Evolutionary conservation across 2,113 vertebrate species (phyloP), one percentile per base, ranked within the genome.

Genomic region (Boleophthalmus pectinirostris): DNA sequence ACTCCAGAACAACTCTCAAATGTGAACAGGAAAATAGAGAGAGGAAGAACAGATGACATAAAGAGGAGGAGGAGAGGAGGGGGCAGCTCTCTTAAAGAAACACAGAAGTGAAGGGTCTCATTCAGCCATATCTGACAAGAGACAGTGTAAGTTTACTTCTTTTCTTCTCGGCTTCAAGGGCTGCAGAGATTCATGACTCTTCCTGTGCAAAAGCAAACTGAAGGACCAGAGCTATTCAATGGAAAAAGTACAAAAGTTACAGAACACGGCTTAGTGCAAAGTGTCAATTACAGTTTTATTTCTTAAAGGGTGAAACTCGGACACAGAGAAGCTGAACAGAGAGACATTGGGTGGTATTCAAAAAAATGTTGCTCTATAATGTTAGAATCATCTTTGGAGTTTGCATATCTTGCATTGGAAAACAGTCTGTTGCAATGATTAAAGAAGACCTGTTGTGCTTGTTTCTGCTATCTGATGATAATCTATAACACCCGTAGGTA

Each of bases 11-110:
- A 5, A 33, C 58, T 15, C 25, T 61, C 24, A 13, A 11, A 46
- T 60, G 11, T 47, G 11, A 63, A 72, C 33, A 43, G 21, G 21
- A 65, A n/a, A 21, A 69, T 74, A 68, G 24, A 69, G 43, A 51
- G 33, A 58, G 29, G 65, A 57, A 20, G 56, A 24, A 58, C 9
- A 38, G 24, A 70, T 74, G 58, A 6, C 21, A 54, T 21, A n/a
- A n/a, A 70, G 38, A 51, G 33, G 56, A 58, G 54, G 21, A 57
- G 21, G 3, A 2, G 33, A 23, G 51, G 53, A 46, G 25, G 38
- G 25, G 38, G 46, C 46, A 72, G 58, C 43, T 43, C 9, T 57
- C 29, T 33, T 23, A 60, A 51, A 51, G 16, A 25, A 33, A 61
- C 23, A 12, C 5, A 23, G 14, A 24, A 25, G 13, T 29, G 25